These are phyloP conservation scores for Exephanes ischioxanthus DNA, from an alignment of 2,888 invertebrate genomes.

Conservation along the genomic window DNA sequence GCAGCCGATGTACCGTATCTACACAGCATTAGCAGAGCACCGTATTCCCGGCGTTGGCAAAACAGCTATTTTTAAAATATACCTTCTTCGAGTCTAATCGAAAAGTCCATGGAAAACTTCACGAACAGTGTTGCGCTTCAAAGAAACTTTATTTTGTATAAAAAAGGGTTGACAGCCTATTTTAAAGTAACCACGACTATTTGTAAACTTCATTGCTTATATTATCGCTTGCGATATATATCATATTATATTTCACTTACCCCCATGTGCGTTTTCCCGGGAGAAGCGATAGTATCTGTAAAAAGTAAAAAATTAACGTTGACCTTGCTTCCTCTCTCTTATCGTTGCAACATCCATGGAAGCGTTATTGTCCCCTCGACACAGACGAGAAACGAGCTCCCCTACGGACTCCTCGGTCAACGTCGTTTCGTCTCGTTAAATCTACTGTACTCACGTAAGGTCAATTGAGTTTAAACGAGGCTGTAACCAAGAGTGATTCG, in stretches of 20 bases:
- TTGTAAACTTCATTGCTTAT: not conserved
- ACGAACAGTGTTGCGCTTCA: too few relatives aligned
- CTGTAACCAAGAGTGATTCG: constrained; percentile 30
- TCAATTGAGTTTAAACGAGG: constrained; percentile 60
- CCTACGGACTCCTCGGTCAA: constrained; percentile 27
- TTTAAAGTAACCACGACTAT: not conserved
- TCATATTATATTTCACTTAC: constrained; percentile 4
- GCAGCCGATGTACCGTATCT: not conserved
- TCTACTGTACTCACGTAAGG: constrained; percentile 57
- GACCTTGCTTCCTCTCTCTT: constrained; percentile 55
- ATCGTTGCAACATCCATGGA: constrained; percentile 43
- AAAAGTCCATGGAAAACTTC: not conserved
- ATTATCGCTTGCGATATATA: not conserved
- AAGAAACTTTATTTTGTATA: not conserved
- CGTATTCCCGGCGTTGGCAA: not conserved
- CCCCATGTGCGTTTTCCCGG: not conserved
- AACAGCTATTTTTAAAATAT: too few relatives aligned
- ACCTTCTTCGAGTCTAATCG: not conserved
- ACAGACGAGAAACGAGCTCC: constrained; percentile 32
- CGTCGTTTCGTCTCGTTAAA: constrained; percentile 61
- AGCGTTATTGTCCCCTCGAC: constrained; percentile 42
- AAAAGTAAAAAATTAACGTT: constrained; percentile 38
- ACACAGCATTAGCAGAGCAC: not conserved
- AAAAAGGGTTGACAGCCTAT: not conserved
- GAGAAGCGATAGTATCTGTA: not conserved